Evolutionary conservation across 2,888 invertebrate genomes (phyloP), one percentile per base, ranked within the genome.

Genomic region (Priocnemis perturbator): DNA sequence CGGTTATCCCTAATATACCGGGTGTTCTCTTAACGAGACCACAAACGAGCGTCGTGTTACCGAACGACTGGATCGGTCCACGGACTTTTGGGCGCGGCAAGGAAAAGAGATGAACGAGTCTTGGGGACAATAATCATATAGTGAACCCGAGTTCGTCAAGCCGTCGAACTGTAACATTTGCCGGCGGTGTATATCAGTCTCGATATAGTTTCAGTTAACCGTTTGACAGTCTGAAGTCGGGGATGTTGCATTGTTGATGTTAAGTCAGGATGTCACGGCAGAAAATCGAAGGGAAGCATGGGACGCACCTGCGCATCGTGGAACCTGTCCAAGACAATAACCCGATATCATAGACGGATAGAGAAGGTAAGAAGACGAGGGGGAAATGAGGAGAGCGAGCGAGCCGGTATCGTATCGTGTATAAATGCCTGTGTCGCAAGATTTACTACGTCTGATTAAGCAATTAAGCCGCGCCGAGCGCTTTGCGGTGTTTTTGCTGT

Each of bases 371-470:
- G 19, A 50, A 50, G 50, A 14, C 50, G 17, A 19, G 50, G 50
- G 14, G 30, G 58, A 19, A 9, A 52, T 44, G 9, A 52, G 21
- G 26, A 50, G 61, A 56, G 52, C 56, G 60, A 20, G 5, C 20
- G 26, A 55, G 5, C 37, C 37, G 20, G 60, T 60, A 64, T 77
- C 59, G 58, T 66, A 66, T 71, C 72, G 59, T 55, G 64, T 67
- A 37, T 83, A 88, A 87, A 86, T 84, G 85, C 80, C 83, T 78
- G 73, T 80, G 82, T 81, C 84, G 82, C 69, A 82, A 87, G 87
- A 88, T 87, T 88, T 85, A 87, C 86, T 83, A 83, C 84, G 87
- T 87, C 85, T 86, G 86, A 88, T 88, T 87, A 86, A 86, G 87
- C 86, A 87, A 88, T 88, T 87, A 88, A 87, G 77, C 78, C 69